A percentile compares a stretch with the other conserved stretches of the same genome.
phyloP scores from a whole-genome alignment of 2,113 vertebrate genomes.

The Puntigrus tetrazona region DNA sequence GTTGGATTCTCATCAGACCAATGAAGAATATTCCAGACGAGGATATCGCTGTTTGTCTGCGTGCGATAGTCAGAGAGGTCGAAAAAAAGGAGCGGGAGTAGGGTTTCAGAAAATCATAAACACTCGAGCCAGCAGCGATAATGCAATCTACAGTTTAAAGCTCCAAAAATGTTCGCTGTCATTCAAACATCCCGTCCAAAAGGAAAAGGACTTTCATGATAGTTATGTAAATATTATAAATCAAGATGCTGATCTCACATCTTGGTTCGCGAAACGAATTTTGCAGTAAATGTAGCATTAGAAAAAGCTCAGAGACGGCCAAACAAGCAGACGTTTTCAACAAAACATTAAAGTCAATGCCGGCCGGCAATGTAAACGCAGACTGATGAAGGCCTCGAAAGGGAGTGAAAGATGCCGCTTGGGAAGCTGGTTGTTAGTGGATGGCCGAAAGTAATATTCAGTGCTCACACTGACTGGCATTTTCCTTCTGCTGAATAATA shows the following conservation, averaged over 20 bases:
- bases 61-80: conserved; percentile 23
- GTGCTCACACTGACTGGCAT: neutral
- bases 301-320: neutral
- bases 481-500: neutral
- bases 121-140: conserved; percentile 10
- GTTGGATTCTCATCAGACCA: conserved; percentile 21
- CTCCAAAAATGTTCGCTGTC: neutral
- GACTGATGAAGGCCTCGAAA: neutral
- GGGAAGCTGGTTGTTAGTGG: conserved; percentile 1
- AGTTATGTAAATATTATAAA: conserved; percentile 17
- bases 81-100: neutral
- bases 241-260: neutral
- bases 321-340: conserved; percentile 5
- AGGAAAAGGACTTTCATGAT: neutral
- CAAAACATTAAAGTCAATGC: neutral
- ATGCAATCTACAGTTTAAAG: conserved; percentile 21
- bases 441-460: conserved; percentile 10
- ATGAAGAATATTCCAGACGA: conserved; percentile 10
- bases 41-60: conserved; percentile 12
- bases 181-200: neutral
- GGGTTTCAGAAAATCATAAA: conserved; percentile 26
- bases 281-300: neutral
- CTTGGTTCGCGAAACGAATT: neutral
- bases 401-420: neutral
- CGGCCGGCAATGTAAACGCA: neutral